Percentiles rank a stretch among this genome's conserved stretches.
Evolutionary conservation across 2,113 vertebrate genomes (phyloP).

Genomic region (Heteronetta atricapilla): DNA sequence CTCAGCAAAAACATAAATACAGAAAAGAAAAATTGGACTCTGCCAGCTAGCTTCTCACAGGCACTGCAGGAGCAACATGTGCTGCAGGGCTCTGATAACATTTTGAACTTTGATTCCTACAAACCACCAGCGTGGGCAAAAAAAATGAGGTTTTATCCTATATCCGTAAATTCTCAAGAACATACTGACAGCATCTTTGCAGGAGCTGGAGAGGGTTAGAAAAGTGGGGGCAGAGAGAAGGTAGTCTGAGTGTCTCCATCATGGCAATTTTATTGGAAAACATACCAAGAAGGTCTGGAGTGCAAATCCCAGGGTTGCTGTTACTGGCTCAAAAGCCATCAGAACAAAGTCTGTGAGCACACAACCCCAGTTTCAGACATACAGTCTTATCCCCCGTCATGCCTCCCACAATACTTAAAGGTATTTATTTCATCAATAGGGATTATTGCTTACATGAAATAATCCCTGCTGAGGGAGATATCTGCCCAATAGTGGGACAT

Average conservation of each 20-base stretch:
- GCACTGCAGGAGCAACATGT: background rate
- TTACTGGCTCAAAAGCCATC: background rate
- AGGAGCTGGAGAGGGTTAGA: background rate
- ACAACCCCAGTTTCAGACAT: background rate
- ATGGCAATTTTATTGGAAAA: background rate
- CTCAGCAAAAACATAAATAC: background rate
- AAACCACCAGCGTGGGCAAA: background rate
- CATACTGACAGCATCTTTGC: background rate
- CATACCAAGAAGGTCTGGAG: background rate
- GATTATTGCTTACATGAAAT: background rate
- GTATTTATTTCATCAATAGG: constrained; percentile 4
- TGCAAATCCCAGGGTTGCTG: background rate
- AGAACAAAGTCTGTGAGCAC: background rate
- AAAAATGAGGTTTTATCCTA: background rate
- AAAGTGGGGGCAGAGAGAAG: background rate
- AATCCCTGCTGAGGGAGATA: background rate
- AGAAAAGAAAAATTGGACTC: background rate
- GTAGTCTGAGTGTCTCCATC: background rate
- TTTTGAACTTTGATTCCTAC: background rate
- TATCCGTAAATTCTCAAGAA: background rate
- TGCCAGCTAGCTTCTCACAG: background rate
- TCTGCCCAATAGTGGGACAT: background rate
- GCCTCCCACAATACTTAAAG: background rate
- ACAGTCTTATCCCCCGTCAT: background rate
- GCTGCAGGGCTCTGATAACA: background rate